Evolutionary conservation across 1,140 invertebrate genomes (phyloP).

Genomic region (Acromyrmex echinatior): DNA sequence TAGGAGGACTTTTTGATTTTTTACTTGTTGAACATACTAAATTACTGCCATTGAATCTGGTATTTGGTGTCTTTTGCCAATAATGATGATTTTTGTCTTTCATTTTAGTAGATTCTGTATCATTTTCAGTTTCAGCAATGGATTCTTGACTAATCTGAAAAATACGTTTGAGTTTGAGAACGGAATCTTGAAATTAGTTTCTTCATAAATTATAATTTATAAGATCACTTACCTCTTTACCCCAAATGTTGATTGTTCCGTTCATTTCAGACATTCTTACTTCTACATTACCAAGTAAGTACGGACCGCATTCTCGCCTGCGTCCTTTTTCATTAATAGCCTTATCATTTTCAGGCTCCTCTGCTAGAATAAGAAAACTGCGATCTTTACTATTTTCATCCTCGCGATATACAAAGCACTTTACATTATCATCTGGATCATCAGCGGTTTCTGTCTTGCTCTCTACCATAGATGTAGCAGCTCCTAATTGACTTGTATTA

Average conservation of each 20-base stretch:
- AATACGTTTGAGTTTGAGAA: conserved; percentile 16
- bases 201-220: neutral
- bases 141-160: conserved; percentile 68
- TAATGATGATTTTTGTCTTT: conserved; percentile 34
- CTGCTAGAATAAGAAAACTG: conserved; percentile 83
- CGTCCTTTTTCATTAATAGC: conserved; percentile 66
- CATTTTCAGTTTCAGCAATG: conserved; percentile 64
- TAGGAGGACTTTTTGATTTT: conserved; percentile 70
- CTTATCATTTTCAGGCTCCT: conserved; percentile 73
- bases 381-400: conserved; percentile 80
- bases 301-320: conserved; percentile 83
- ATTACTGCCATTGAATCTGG: conserved; percentile 64
- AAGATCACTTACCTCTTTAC: conserved; percentile 80
- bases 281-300: conserved; percentile 84
- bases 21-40: conserved; percentile 76
- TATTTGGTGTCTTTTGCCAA: conserved; percentile 74
- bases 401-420: conserved; percentile 83
- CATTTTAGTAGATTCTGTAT: conserved; percentile 69
- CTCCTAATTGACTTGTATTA: conserved; percentile 35
- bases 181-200: neutral
- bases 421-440: conserved; percentile 76
- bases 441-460: conserved; percentile 63
- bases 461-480: conserved; percentile 45
- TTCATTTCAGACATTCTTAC: conserved; percentile 85
- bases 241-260: conserved; percentile 85